phyloP scores from a whole-genome alignment of 2,888 invertebrate genomes.

The Brachyopa scutellaris region DNA sequence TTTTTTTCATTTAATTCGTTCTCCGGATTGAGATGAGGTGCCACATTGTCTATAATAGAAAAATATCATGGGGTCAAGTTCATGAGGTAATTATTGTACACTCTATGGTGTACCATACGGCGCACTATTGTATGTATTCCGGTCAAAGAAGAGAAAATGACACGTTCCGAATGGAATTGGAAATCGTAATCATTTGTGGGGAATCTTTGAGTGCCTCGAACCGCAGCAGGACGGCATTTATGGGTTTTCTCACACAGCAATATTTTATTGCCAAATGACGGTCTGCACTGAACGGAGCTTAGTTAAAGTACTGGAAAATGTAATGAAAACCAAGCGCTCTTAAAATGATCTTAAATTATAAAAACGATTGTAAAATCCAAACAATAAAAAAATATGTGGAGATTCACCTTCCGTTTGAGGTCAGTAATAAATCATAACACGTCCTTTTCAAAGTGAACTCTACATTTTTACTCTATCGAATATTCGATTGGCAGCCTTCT shows the following conservation, averaged over 20 bases:
- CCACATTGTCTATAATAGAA: constrained; percentile 40
- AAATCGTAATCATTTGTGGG: background rate
- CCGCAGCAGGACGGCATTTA: too few species aligned
- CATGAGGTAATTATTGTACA: constrained; percentile 47
- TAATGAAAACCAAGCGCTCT: background rate
- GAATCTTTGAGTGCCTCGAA: constrained; percentile 3
- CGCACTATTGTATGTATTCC: constrained; percentile 1
- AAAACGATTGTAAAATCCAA: background rate
- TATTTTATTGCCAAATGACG: background rate
- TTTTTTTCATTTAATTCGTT: too few species aligned
- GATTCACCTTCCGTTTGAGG: background rate
- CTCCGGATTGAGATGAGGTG: constrained; percentile 29
- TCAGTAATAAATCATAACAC: background rate
- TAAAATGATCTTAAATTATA: background rate
- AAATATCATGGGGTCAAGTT: constrained; percentile 66
- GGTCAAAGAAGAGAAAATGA: constrained; percentile 10
- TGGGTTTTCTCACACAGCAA: background rate
- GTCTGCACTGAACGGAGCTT: background rate
- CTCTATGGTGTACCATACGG: background rate
- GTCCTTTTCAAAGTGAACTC: too few species aligned
- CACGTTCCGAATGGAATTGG: constrained; percentile 19
- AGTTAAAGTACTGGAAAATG: background rate
- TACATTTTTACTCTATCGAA: too few species aligned
- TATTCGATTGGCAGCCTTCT: too few species aligned
- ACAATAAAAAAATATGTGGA: too few species aligned